phyloP scores from a whole-genome alignment of 2,888 invertebrate genomes.

The Temnothorax rugatulus region DNA sequence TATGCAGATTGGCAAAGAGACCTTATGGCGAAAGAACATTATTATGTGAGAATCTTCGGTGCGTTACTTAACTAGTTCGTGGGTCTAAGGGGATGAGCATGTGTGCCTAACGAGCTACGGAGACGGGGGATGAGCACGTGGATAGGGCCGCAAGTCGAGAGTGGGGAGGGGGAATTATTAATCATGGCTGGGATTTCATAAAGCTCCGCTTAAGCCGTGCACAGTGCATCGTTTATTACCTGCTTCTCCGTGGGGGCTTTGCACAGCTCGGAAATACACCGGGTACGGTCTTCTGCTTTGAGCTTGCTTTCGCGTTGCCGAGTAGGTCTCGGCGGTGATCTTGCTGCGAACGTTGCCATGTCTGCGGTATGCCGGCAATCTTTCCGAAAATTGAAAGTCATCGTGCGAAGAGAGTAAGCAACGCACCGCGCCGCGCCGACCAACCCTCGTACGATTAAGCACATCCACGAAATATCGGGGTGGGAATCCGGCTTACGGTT shows the following conservation, averaged over 20 bases:
- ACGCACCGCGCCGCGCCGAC: background rate
- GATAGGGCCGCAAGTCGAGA: conserved; percentile 19
- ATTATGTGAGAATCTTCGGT: conserved; percentile 64
- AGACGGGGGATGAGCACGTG: conserved; percentile 49
- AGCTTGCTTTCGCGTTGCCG: conserved; percentile 25
- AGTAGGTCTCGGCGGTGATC: conserved; percentile 52
- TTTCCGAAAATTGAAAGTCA: conserved; percentile 61
- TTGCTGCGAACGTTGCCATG: conserved; percentile 26
- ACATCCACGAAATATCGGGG: conserved; percentile 53
- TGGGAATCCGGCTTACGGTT: conserved; percentile 25
- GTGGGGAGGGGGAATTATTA: conserved; percentile 81
- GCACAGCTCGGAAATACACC: conserved; percentile 77
- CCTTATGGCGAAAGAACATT: conserved; percentile 54
- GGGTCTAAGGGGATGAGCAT: conserved; percentile 71
- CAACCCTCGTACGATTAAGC: conserved; percentile 33
- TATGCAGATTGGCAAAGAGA: conserved; percentile 48
- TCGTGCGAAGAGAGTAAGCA: conserved; percentile 31
- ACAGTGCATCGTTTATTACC: conserved; percentile 83
- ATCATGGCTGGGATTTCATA: conserved; percentile 85
- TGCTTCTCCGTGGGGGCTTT: conserved; percentile 75
- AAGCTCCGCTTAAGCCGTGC: conserved; percentile 82
- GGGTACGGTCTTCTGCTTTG: conserved; percentile 65
- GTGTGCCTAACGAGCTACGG: conserved; percentile 74
- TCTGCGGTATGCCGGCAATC: conserved; percentile 27
- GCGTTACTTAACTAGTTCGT: conserved; percentile 70